phyloP scores from a whole-genome alignment of 2,113 vertebrate genomes.

The Amphiprion ocellaris region DNA sequence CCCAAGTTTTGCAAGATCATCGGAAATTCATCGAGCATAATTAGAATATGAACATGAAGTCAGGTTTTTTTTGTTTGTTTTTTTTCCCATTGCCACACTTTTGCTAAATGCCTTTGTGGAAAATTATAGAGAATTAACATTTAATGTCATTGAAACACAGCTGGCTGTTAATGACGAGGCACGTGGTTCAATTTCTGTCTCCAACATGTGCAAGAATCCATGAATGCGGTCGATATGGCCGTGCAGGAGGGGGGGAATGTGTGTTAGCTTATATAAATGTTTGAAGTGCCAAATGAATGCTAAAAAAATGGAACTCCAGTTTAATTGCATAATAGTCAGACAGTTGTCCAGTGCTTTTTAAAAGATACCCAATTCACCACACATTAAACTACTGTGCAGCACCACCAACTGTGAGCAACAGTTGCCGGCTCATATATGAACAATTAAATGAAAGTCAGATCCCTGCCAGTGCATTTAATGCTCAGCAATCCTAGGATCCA shows the following conservation, averaged over 20 bases:
- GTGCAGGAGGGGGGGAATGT: neutral
- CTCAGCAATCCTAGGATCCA: constrained; percentile 37
- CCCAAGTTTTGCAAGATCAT: neutral
- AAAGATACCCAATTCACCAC: constrained; percentile 17
- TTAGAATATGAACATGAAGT: neutral
- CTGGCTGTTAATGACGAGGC: neutral
- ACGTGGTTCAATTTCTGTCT: neutral
- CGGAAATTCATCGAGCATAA: neutral
- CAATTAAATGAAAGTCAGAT: constrained; percentile 63
- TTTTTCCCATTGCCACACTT: neutral
- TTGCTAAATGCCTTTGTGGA: neutral
- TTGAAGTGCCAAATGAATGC: constrained; percentile 1
- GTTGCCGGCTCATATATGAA: constrained; percentile 52
- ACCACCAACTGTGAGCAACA: constrained; percentile 70
- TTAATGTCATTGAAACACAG: neutral
- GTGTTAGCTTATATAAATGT: neutral
- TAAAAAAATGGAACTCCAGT: neutral
- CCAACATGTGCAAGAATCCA: neutral
- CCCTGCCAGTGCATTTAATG: constrained; percentile 50
- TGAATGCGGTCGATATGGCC: neutral
- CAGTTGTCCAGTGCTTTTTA: constrained; percentile 30
- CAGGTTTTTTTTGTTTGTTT: too few species aligned
- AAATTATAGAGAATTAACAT: neutral
- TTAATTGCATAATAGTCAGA: constrained; percentile 13
- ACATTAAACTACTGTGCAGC: constrained; percentile 32